These are phyloP conservation scores for Euglossa dilemma DNA, from an alignment of 1,140 invertebrate species.

Conservation along the genomic window DNA sequence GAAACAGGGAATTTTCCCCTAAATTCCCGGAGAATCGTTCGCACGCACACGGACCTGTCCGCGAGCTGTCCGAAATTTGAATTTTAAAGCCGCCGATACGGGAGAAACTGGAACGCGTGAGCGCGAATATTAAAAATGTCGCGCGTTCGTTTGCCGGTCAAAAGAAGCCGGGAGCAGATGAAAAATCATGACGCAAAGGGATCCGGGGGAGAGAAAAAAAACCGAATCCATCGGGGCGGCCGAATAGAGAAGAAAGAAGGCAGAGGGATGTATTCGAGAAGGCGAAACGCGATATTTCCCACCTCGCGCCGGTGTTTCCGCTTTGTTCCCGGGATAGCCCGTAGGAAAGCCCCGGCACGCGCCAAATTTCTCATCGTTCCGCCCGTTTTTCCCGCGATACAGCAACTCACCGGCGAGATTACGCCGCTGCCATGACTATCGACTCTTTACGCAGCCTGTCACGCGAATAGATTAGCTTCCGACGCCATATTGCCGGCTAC, in stretches of 20 bases:
- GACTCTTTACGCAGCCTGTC: background rate
- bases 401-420: background rate
- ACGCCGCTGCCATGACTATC: background rate
- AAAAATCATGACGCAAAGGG: background rate
- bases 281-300: conserved; percentile 11
- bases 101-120: background rate
- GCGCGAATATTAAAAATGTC: conserved; percentile 34
- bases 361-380: background rate
- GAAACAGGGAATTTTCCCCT: background rate
- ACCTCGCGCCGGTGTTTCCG: background rate
- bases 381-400: too few relatives aligned
- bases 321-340: background rate
- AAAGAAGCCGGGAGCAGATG: background rate
- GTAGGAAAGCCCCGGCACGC: background rate
- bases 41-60: background rate
- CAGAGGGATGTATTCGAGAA: background rate
- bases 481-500: background rate
- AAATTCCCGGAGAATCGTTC: background rate
- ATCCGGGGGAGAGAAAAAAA: background rate
- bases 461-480: background rate
- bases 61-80: background rate
- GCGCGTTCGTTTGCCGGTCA: background rate
- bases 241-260: background rate
- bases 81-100: background rate
- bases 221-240: background rate